phyloP scores from a whole-genome alignment of 2,113 vertebrate species.

The Silurus meridionalis region DNA sequence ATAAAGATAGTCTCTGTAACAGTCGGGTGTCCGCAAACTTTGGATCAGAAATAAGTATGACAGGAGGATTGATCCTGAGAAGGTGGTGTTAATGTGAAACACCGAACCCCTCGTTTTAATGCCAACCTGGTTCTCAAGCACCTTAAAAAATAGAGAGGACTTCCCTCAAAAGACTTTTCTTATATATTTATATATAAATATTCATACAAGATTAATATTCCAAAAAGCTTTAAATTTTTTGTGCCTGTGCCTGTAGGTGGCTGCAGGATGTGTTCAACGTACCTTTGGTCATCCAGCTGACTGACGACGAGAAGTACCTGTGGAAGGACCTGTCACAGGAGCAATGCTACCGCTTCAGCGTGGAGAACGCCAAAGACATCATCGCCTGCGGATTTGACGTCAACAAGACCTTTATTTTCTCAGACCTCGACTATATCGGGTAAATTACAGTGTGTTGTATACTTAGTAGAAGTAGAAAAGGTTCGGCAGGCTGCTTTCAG shows the following conservation, averaged over 20 bases:
- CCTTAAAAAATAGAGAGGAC: neutral
- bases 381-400: conserved; percentile 95
- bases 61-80: neutral
- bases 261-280: conserved; percentile 93
- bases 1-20: no score
- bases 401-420: conserved; percentile 98
- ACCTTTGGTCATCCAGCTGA: conserved; percentile 92
- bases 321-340: conserved; percentile 95
- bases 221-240: neutral
- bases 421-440: conserved; percentile 96
- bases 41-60: no score
- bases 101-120: neutral
- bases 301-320: conserved; percentile 96
- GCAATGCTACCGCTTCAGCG: conserved; percentile 80
- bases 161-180: neutral
- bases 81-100: neutral
- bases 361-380: conserved; percentile 93
- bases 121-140: neutral
- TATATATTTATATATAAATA: no score
- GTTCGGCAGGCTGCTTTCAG: no score
- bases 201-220: neutral
- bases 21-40: no score
- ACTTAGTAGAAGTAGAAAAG: neutral
- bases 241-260: conserved; percentile 76
- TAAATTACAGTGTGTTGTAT: conserved; percentile 61